phyloP scores from a whole-genome alignment of 2,888 invertebrate genomes.

The Pyrrhia umbra region DNA sequence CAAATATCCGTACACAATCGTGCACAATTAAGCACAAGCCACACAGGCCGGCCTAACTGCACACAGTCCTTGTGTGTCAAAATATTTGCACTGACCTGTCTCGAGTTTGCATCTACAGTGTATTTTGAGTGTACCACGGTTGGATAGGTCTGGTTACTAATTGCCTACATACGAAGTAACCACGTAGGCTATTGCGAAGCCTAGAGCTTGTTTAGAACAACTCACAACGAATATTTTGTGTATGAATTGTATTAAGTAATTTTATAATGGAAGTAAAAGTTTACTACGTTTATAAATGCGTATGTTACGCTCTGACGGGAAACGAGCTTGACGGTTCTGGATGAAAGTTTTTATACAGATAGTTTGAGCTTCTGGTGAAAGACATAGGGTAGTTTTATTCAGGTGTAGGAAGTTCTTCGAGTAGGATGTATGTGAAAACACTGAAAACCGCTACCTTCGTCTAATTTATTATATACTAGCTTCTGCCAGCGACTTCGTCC shows the following conservation, averaged over 20 bases:
- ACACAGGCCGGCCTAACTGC: slow-evolving; percentile 2
- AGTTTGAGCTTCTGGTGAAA: too few relatives aligned
- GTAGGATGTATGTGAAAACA: too few relatives aligned
- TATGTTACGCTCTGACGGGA: too few relatives aligned
- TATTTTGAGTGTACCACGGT: slow-evolving; percentile 24
- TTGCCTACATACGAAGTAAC: slow-evolving; percentile 19
- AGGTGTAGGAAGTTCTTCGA: too few relatives aligned
- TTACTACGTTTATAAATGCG: too few relatives aligned
- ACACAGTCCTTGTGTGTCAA: slow-evolving; percentile 16
- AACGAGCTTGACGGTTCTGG: too few relatives aligned
- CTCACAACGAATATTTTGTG: background rate
- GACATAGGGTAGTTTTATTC: too few relatives aligned
- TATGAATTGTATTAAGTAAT: background rate
- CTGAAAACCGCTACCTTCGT: too few relatives aligned
- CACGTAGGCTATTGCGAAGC: background rate
- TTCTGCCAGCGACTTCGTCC: too few relatives aligned
- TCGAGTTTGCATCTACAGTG: slow-evolving; percentile 15
- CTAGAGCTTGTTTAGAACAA: slow-evolving; percentile 4
- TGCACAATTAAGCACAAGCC: slow-evolving; percentile 4
- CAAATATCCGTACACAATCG: background rate
- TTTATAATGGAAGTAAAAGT: too few relatives aligned
- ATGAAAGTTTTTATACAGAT: too few relatives aligned
- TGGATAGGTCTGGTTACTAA: slow-evolving; percentile 25
- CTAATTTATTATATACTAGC: too few relatives aligned
- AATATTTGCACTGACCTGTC: slow-evolving; percentile 38